Evolutionary conservation across 2,888 invertebrate species (phyloP).

Genomic region (Dyspetes luteomarginatus): DNA sequence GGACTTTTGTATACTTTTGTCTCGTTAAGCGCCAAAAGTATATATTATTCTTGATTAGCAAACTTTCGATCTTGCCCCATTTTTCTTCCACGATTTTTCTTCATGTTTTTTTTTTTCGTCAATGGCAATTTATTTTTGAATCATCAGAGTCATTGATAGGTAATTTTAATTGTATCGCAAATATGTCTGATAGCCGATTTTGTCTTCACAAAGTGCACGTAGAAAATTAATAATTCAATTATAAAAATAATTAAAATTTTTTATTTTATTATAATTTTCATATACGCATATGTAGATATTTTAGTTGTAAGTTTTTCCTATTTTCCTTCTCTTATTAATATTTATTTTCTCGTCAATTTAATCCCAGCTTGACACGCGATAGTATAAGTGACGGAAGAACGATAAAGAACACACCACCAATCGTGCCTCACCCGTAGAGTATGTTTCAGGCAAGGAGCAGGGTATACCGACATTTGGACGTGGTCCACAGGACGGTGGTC

Average conservation of each 20-base stretch:
- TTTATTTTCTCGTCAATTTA: slow-evolving; percentile 46
- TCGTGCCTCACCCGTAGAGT: slow-evolving; percentile 83
- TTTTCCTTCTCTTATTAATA: slow-evolving; percentile 31
- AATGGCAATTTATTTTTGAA: too few species aligned
- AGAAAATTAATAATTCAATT: too few species aligned
- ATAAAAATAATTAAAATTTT: too few species aligned
- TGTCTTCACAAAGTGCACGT: too few species aligned
- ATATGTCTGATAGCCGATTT: too few species aligned
- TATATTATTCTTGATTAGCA: neutral
- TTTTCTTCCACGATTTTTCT: neutral
- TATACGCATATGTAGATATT: slow-evolving; percentile 3
- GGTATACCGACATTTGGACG: slow-evolving; percentile 91
- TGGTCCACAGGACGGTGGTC: slow-evolving; percentile 85
- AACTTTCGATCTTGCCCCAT: neutral
- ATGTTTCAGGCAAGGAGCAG: slow-evolving; percentile 92
- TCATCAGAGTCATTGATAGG: too few species aligned
- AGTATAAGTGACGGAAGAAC: slow-evolving; percentile 67
- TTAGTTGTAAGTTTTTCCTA: slow-evolving; percentile 33
- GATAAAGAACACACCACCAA: slow-evolving; percentile 82
- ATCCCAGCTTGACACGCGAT: slow-evolving; percentile 45
- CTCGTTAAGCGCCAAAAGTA: neutral
- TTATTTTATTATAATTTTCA: too few species aligned
- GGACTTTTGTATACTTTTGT: neutral
- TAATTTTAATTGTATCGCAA: too few species aligned
- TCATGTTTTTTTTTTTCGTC: neutral